Percentiles rank a stretch among this genome's conserved stretches.
These are phyloP conservation scores for Bombyx mori DNA, from an alignment of 1,140 invertebrate species.

Conservation along the genomic window DNA sequence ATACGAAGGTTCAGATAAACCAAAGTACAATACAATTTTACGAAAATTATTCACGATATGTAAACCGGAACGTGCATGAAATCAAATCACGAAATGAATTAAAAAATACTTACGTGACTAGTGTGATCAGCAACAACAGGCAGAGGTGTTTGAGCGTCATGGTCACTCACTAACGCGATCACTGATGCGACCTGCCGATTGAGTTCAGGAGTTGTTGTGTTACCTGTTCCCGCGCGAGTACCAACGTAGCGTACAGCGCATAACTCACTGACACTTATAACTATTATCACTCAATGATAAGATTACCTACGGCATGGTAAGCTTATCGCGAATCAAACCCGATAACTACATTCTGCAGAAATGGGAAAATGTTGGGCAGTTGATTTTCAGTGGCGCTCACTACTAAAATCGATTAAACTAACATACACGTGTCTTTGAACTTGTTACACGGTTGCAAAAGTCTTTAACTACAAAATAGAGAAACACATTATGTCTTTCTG, in stretches of 20 bases:
- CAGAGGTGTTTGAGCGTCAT: constrained; percentile 40
- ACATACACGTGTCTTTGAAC: background rate
- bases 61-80: too few species aligned
- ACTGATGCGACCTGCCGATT: constrained; percentile 26
- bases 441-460: too few species aligned
- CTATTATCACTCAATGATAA: constrained; percentile 68
- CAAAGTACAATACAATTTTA: too few species aligned
- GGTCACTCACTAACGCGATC: constrained; percentile 26
- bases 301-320: constrained; percentile 56
- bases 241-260: constrained; percentile 40
- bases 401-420: constrained; percentile 2
- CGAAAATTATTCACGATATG: too few species aligned
- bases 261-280: constrained; percentile 69
- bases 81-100: too few species aligned
- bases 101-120: constrained; percentile 43
- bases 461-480: too few species aligned
- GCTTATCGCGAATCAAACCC: constrained; percentile 63
- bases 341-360: constrained; percentile 54
- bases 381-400: constrained; percentile 30
- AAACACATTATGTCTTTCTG: too few species aligned
- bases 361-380: constrained; percentile 42
- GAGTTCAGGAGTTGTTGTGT: constrained; percentile 27
- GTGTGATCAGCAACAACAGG: constrained; percentile 31
- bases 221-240: constrained; percentile 45
- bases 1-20: too few species aligned